Conservation (phyloP, 2,113 vertebrate species). For the Odocoileus virginianus region DNA sequence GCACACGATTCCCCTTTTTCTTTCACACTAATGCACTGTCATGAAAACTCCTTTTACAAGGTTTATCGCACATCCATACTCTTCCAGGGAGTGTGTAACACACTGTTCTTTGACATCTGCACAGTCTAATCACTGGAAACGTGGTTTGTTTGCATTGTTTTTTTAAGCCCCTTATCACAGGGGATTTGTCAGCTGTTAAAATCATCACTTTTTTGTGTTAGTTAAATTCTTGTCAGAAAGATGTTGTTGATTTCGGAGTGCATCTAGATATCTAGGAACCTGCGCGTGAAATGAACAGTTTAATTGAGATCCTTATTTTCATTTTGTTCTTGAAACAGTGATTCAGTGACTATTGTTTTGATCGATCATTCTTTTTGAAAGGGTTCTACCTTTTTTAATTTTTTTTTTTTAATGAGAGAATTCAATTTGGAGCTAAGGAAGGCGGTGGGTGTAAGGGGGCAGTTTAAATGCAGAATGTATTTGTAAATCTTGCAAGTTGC, state of each 20-base stretch:
- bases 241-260: not conserved
- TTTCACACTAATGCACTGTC: not conserved
- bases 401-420: not conserved
- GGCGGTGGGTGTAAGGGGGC: not conserved
- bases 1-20: not conserved
- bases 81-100: not conserved
- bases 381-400: not conserved
- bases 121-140: slow-evolving; percentile 18
- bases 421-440: slow-evolving; percentile 48
- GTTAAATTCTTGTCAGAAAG: slow-evolving; percentile 46
- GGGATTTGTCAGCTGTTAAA: slow-evolving; percentile 55
- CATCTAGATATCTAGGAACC: not conserved
- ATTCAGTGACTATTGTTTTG: not conserved
- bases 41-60: not conserved
- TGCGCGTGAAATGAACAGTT: not conserved
- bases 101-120: slow-evolving; percentile 19
- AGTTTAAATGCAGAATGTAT: not conserved
- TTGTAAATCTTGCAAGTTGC: not conserved
- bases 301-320: not conserved
- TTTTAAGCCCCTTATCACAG: slow-evolving; percentile 8
- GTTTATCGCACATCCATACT: not conserved
- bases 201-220: slow-evolving; percentile 5
- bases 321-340: slow-evolving; percentile 11
- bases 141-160: slow-evolving; percentile 11
- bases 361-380: not conserved